A percentile compares a stretch with the other conserved stretches of the same genome.
phyloP scores from a whole-genome alignment of 2,113 vertebrate genomes.

The Leuciscus idus region DNA sequence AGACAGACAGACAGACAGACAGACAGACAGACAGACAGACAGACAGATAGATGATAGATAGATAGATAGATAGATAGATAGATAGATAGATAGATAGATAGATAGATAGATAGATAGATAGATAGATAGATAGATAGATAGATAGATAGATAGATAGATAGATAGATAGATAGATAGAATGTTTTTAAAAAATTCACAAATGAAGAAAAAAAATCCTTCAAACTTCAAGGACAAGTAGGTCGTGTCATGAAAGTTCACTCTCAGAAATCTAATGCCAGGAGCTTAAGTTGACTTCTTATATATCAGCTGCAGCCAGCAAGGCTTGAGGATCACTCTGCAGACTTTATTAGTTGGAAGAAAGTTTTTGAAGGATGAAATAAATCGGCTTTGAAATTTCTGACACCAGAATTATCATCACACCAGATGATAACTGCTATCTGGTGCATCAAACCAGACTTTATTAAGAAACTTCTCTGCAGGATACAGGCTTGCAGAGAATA shows the following conservation, averaged over 20 bases:
- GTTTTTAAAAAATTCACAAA: too few species aligned
- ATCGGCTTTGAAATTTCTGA: constrained; percentile 28
- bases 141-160: too few species aligned
- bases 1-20: fast-evolving
- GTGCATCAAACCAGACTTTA: background rate
- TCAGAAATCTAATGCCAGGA: background rate
- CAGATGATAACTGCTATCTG: constrained; percentile 9
- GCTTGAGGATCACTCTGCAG: background rate
- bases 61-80: fast-evolving
- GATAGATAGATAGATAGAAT: too few species aligned
- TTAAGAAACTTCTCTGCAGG: background rate
- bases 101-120: too few species aligned
- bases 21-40: fast-evolving
- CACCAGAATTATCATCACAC: constrained; percentile 6
- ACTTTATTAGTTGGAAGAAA: background rate
- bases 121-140: too few species aligned
- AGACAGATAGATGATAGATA: too few species aligned
- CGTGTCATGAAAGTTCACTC: background rate
- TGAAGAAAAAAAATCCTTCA: too few species aligned
- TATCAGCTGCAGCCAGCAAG: background rate
- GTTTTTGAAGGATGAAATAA: constrained; percentile 19
- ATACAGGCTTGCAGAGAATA: background rate
- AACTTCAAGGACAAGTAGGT: background rate
- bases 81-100: too few species aligned
- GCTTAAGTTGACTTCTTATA: constrained; percentile 1